phyloP scores from a whole-genome alignment of 2,797 vertebrate genomes.

The Schizopygopsis pylzovi region DNA sequence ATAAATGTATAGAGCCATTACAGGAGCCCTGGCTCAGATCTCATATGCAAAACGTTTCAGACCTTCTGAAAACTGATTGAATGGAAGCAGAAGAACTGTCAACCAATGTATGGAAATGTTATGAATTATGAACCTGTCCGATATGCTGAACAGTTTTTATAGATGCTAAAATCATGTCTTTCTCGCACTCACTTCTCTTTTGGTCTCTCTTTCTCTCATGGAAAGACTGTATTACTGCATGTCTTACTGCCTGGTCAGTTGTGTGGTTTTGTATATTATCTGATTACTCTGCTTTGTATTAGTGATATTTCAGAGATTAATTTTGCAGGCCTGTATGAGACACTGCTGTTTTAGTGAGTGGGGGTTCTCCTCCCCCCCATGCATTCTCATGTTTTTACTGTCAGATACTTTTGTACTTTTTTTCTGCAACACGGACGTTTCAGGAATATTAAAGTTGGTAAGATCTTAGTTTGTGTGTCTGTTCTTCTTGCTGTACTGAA shows the following conservation, averaged over 20 bases:
- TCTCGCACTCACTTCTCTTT: slow-evolving; percentile 1
- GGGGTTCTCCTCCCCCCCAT: slow-evolving; percentile 30
- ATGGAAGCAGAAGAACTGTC: neutral
- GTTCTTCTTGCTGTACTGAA: neutral
- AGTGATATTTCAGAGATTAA: slow-evolving; percentile 83
- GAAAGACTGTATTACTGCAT: slow-evolving; percentile 80
- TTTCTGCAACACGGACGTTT: slow-evolving; percentile 85
- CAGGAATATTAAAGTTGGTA: slow-evolving; percentile 89
- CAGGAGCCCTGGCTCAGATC: slow-evolving; percentile 37
- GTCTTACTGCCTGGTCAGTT: slow-evolving; percentile 79
- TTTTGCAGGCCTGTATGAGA: slow-evolving; percentile 86
- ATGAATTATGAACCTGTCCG: slow-evolving; percentile 27
- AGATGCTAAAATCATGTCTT: neutral
- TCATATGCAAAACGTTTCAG: slow-evolving; percentile 53
- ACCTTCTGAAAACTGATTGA: neutral
- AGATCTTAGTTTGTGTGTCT: slow-evolving; percentile 19
- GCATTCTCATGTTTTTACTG: slow-evolving; percentile 57
- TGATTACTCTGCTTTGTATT: slow-evolving; percentile 69
- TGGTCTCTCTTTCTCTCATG: slow-evolving; percentile 72
- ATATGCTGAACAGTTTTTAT: slow-evolving; percentile 55
- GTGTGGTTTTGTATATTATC: slow-evolving; percentile 80
- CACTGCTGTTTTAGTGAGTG: slow-evolving; percentile 83
- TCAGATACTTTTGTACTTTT: slow-evolving; percentile 91
- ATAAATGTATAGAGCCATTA: slow-evolving; percentile 34
- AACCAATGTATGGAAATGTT: slow-evolving; percentile 19